Evolutionary conservation across 2,888 invertebrate genomes (phyloP), one percentile per base, ranked within the genome.

Genomic region (Xylocampa areola): DNA sequence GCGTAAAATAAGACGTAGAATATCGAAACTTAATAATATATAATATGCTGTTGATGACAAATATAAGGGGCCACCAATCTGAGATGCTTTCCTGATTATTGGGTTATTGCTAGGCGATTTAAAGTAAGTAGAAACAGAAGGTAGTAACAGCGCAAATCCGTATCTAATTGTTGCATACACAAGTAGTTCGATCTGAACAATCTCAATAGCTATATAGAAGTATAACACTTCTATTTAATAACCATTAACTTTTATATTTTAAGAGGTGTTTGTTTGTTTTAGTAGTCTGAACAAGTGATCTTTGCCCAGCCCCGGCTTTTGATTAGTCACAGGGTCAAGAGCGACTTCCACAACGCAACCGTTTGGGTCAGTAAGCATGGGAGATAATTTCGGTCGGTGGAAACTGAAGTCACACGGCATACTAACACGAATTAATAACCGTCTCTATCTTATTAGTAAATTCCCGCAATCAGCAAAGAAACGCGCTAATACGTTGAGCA

Each of bases 401-500:
- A 55, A 36, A 39, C 36, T 25, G 23, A 10, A 71, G 76, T 87
- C 84, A 67, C 81, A 85, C 85, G 87, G 76, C 81, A 80, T 55
- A 85, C 81, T 87, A 63, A 83, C 85, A 86, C 76, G 72, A 74
- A 80, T 80, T 71, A 66, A 75, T 70, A 44, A 72, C 71, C 65
- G 57, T 66, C 69, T 75, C 68, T 68, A 76, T 71, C 65, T 72
- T 59, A 74, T 72, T 73, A 63, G 71, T 68, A 68, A 74, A 71
- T 83, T 85, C 81, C 74, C 76, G 80, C 84, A 82, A 84, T 83
- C 82, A 71, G 76, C 70, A 78, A 83, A 81, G 79, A 71, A 77
- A 80, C 77, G 68, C 72, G 86, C 84, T 87, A 88, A 88, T 83
- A 80, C 64, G 54, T 73, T 72, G 74, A 81, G 75, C 80, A 87